Conservation (phyloP, 2,797 vertebrate species). For the Pseudochirops cupreus region DNA sequence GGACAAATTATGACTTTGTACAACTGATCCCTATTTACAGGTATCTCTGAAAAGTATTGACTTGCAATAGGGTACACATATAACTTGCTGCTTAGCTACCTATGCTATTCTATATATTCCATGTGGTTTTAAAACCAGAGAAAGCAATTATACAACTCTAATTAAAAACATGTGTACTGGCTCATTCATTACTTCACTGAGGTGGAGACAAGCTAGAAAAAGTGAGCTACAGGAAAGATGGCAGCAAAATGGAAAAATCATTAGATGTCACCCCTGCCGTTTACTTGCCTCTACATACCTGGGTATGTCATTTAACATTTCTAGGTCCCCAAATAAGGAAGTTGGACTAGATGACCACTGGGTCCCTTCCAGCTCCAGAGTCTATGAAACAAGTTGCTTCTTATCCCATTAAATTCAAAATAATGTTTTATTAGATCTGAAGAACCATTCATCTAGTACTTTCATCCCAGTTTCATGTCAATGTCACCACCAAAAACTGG, state of each 20-base stretch:
- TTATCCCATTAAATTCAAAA: not conserved
- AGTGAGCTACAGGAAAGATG: not conserved
- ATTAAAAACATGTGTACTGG: not conserved
- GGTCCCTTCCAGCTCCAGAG: not conserved
- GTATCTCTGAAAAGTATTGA: not conserved
- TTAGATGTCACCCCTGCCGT: not conserved
- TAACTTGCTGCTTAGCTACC: not conserved
- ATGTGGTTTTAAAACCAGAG: constrained; percentile 44
- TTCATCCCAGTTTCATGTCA: not conserved
- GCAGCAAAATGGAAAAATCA: not conserved
- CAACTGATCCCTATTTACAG: not conserved
- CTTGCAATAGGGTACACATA: not conserved
- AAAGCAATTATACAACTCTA: constrained; percentile 4
- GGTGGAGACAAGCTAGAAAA: constrained; percentile 25
- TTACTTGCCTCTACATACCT: not conserved
- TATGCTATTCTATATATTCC: constrained; percentile 17
- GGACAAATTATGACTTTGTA: not conserved
- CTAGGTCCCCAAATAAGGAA: not conserved
- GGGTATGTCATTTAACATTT: not conserved
- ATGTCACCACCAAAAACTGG: not conserved
- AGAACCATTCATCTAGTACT: not conserved
- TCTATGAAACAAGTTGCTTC: not conserved
- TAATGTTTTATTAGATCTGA: not conserved
- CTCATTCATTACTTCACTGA: not conserved
- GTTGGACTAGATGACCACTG: not conserved